Evolutionary conservation across 2,888 invertebrate genomes (phyloP).

Genomic region (Teleiodes luculella): DNA sequence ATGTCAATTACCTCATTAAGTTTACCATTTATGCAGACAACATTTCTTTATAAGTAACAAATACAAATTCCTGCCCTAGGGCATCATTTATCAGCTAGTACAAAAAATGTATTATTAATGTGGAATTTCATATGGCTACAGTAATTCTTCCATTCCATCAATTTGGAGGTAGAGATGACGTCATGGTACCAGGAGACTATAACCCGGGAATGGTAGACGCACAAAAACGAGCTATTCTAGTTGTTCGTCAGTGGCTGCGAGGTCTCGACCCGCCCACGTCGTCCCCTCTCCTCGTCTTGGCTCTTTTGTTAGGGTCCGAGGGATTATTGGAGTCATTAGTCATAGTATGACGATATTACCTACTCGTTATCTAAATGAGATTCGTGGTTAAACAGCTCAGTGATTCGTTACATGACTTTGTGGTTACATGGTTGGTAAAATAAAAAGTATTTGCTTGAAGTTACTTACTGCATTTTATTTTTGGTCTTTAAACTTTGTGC

Average conservation of each 20-base stretch:
- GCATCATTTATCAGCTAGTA: neutral
- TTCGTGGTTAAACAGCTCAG: neutral
- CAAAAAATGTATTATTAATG: neutral
- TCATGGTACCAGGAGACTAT: conserved; percentile 55
- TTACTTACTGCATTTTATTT: no score
- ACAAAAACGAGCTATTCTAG: neutral
- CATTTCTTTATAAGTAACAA: no score
- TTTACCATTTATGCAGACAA: no score
- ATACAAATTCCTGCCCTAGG: no score
- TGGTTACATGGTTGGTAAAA: neutral
- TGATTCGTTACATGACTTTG: neutral
- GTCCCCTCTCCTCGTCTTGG: neutral
- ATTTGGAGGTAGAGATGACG: conserved; percentile 47
- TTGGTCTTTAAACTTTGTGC: no score
- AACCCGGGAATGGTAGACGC: conserved; percentile 26
- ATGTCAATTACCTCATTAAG: no score
- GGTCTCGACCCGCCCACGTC: conserved; percentile 25
- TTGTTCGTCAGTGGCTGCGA: conserved; percentile 18
- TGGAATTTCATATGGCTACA: neutral
- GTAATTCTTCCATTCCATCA: conserved; percentile 11
- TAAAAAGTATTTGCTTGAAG: no score
- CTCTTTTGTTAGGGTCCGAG: conserved; percentile 3
- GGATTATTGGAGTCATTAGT: conserved; percentile 6
- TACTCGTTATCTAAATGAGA: neutral
- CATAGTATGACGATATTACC: conserved; percentile 1